Conservation (phyloP, 2,113 vertebrate species). For the Anolis sagrei region DNA sequence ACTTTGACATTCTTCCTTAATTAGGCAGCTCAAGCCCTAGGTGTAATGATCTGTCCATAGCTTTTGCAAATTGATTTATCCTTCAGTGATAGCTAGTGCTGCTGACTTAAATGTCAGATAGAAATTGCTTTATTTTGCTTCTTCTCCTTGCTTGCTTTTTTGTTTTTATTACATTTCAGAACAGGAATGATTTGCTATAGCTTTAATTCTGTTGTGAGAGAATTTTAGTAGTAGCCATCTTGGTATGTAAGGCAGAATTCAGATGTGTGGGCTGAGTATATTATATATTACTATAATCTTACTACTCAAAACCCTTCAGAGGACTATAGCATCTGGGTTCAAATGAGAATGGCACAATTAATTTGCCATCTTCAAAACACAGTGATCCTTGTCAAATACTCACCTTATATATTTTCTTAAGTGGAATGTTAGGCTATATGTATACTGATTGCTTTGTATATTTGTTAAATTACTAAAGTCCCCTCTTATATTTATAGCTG, state of each 20-base stretch:
- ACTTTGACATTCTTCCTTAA: conserved; percentile 43
- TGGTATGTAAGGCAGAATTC: neutral
- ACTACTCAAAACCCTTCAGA: neutral
- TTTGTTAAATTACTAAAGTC: neutral
- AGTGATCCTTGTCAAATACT: neutral
- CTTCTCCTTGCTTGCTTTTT: conserved; percentile 12
- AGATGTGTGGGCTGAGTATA: neutral
- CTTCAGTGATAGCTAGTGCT: conserved; percentile 36
- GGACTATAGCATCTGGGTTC: neutral
- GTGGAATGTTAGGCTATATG: neutral
- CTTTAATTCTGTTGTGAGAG: conserved; percentile 20
- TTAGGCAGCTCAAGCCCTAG: conserved; percentile 36
- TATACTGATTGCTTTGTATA: neutral
- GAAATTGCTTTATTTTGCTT: conserved; percentile 50
- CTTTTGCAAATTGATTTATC: conserved; percentile 45
- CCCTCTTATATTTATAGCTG: too few species aligned
- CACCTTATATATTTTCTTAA: neutral
- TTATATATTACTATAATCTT: neutral
- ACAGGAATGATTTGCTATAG: conserved; percentile 35
- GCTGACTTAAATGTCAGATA: conserved; percentile 42
- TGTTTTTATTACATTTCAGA: conserved; percentile 35
- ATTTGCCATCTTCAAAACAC: neutral
- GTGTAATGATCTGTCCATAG: conserved; percentile 45
- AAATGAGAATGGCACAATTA: neutral
- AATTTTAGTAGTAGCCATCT: conserved; percentile 4